Percentiles rank a stretch among this genome's conserved stretches.
phyloP scores from a whole-genome alignment of 1,140 invertebrate species.

The Mylabris phalerata region DNA sequence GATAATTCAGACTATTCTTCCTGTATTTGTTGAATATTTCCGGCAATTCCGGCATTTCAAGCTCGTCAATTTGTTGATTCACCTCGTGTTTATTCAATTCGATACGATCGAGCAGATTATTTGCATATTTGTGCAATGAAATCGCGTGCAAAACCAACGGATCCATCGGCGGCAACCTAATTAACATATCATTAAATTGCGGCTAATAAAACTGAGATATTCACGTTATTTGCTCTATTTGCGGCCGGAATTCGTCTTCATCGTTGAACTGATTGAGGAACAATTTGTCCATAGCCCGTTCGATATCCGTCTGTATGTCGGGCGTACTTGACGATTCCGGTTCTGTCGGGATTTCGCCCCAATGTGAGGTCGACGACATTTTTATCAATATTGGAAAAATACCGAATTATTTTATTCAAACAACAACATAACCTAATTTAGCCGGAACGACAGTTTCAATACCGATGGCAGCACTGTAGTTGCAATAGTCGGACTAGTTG shows the following conservation, averaged over 20 bases:
- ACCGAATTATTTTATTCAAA: too few relatives aligned
- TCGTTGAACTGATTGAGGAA: slow-evolving; percentile 30
- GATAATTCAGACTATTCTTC: slow-evolving; percentile 33
- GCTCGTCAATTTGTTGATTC: slow-evolving; percentile 28
- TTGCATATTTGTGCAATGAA: slow-evolving; percentile 35
- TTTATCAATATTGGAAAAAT: too few relatives aligned
- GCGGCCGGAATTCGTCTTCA: slow-evolving; percentile 17
- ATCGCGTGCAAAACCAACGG: slow-evolving; percentile 36
- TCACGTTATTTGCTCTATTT: slow-evolving; percentile 24
- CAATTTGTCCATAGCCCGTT: slow-evolving; percentile 34
- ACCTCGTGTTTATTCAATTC: slow-evolving; percentile 23
- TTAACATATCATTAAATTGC: background rate
- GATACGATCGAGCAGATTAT: slow-evolving; percentile 35
- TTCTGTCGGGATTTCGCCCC: slow-evolving; percentile 29
- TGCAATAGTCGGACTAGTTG: too few relatives aligned
- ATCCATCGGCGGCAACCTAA: slow-evolving; percentile 32
- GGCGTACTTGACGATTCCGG: slow-evolving; percentile 12
- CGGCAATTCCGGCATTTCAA: slow-evolving; percentile 31
- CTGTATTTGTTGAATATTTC: slow-evolving; percentile 24
- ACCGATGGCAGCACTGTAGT: too few relatives aligned
- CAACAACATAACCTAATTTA: too few relatives aligned
- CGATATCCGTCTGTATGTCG: slow-evolving; percentile 34
- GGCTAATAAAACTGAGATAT: background rate
- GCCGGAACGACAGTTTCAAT: too few relatives aligned
- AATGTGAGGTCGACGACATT: slow-evolving; percentile 11